Evolutionary conservation across 2,113 vertebrate species (phyloP).

Genomic region (Podiceps cristatus): DNA sequence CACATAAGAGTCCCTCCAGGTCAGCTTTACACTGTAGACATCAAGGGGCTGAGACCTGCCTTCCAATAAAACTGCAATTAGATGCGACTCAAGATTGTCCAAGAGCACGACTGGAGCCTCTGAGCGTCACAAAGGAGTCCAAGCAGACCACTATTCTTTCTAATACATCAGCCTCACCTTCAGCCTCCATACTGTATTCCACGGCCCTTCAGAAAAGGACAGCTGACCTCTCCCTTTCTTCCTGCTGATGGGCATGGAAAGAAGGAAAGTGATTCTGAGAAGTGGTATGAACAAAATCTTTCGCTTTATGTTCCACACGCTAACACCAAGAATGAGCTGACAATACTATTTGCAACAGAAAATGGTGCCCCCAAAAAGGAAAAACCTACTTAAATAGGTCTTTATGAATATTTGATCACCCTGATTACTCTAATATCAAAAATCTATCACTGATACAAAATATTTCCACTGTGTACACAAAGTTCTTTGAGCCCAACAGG

Average conservation of each 20-base stretch:
- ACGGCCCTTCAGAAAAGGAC: not conserved
- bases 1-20: not conserved
- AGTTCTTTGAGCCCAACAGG: not conserved
- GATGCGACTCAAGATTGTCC: rapidly evolving
- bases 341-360: not conserved
- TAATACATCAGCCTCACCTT: not conserved
- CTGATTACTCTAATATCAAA: not conserved
- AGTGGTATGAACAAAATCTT: not conserved
- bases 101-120: not conserved
- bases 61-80: rapidly evolving
- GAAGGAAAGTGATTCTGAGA: not conserved
- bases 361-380: not conserved
- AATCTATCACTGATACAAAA: not conserved
- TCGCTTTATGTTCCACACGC: not conserved
- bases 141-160: not conserved
- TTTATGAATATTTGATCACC: not conserved
- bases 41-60: not conserved
- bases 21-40: not conserved
- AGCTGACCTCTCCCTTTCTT: not conserved
- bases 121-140: not conserved
- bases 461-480: not conserved
- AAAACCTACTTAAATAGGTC: not conserved
- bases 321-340: not conserved
- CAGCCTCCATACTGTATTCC: not conserved
- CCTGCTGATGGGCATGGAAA: not conserved